These are phyloP conservation scores for Sweltsa coloradensis DNA, from an alignment of 1,140 invertebrate species.

Conservation along the genomic window DNA sequence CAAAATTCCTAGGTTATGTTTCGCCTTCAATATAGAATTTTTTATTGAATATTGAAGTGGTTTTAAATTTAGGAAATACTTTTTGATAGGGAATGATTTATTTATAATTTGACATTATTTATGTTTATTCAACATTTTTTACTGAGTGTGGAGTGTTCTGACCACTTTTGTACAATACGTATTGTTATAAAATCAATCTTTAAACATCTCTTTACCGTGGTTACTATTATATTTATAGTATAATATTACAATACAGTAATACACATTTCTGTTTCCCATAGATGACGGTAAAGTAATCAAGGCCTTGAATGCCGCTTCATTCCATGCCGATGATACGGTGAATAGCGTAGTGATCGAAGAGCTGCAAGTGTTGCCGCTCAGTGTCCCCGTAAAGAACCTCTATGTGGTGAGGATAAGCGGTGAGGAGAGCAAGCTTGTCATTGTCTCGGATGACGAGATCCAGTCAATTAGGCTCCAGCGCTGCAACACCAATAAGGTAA, in stretches of 20 bases:
- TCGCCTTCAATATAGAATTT: too few species aligned
- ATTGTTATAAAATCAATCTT: constrained; percentile 11
- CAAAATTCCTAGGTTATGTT: too few species aligned
- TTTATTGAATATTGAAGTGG: too few species aligned
- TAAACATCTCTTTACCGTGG: too few species aligned
- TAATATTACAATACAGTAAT: constrained; percentile 19
- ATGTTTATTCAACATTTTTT: too few species aligned
- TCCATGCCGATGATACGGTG: constrained; percentile 36
- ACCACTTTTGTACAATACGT: constrained; percentile 8
- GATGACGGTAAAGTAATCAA: constrained; percentile 88
- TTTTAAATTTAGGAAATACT: too few species aligned
- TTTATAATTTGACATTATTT: too few species aligned
- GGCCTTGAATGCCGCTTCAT: constrained; percentile 67
- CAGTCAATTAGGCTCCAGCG: constrained; percentile 76
- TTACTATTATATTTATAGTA: too few species aligned
- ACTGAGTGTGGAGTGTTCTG: too few species aligned
- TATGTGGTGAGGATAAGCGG: constrained; percentile 39
- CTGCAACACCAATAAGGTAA: constrained; percentile 48
- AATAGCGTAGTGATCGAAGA: constrained; percentile 75
- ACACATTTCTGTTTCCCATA: constrained; percentile 34
- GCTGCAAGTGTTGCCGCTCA: constrained; percentile 56
- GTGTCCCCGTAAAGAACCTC: constrained; percentile 56
- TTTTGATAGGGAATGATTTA: too few species aligned
- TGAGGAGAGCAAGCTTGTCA: constrained; percentile 66
- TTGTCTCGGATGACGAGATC: constrained; percentile 78